Evolutionary conservation across 2,888 invertebrate genomes (phyloP), one percentile per base, ranked within the genome.

Genomic region (Cactoblastis cactorum): DNA sequence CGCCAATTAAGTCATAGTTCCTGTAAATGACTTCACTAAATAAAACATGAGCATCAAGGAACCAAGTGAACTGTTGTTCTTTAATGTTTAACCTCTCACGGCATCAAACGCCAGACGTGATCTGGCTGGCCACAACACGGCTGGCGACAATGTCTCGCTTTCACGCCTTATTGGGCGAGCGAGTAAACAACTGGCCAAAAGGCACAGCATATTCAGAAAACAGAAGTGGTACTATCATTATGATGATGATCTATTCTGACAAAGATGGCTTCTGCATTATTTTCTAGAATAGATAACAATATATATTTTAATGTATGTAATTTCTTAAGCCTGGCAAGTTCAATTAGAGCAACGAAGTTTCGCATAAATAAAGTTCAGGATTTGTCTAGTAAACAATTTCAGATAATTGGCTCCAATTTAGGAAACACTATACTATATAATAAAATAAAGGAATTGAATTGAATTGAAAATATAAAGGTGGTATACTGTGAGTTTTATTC

Each of bases 141-240:
- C 75, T 71, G 78, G 77, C 80, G 81, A 88, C 87, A 87, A 83
- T 83, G 75, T 77, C 68, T 80, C 75, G 84, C 89, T 89, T 89
- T 89, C 89, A 83, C 89, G 57, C 89, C 89, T 63, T 88, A 85
- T 87, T 88, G 85, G 88, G 62, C 58, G 66, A 70, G 71, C 69
- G 73, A 78, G 81, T 81, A 83, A 84, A 84, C 83, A 80, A 76
- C 74, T 80, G 72, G 63, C 67, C 72, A 73, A 71, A 67, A 74
- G 72, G 28, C 6, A 14, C 11, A 15, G 28, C 15, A 43, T 1
- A 32, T 15, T 15, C 1, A 28, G 6, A 28, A 2, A 0, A 28
- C 28, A 28, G 43, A 43, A 43, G 43, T 15, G 15, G 15, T 28
- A 14, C 43, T 39, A 12, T 12, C 12, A 12, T 33, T 33, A n/a